These are phyloP conservation scores for zebrafish (Danio rerio) DNA, from an alignment of 2,113 vertebrate species.

Conservation along the genomic window GRCz12tu NC_133181.1:30989501-30990000, in stretches of 20 bases:
- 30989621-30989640: neutral
- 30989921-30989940: no score
- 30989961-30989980: no score
- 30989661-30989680: conserved; percentile 12
- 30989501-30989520: neutral
- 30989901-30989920: no score
- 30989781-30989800: neutral
- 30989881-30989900: no score
- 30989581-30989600: neutral
- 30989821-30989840: neutral
- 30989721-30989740: neutral
- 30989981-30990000: no score
- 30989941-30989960: no score
- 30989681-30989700: conserved; percentile 1
- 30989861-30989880: no score
- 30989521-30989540: neutral
- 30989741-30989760: neutral
- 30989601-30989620: neutral
- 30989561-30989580: neutral
- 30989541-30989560: neutral
- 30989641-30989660: neutral
- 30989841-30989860: no score
- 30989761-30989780: conserved; percentile 5
- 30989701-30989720: conserved; percentile 3
- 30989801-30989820: neutral